These are phyloP conservation scores for Sialis lutaria DNA, from an alignment of 2,888 invertebrate species.

Conservation along the genomic window DNA sequence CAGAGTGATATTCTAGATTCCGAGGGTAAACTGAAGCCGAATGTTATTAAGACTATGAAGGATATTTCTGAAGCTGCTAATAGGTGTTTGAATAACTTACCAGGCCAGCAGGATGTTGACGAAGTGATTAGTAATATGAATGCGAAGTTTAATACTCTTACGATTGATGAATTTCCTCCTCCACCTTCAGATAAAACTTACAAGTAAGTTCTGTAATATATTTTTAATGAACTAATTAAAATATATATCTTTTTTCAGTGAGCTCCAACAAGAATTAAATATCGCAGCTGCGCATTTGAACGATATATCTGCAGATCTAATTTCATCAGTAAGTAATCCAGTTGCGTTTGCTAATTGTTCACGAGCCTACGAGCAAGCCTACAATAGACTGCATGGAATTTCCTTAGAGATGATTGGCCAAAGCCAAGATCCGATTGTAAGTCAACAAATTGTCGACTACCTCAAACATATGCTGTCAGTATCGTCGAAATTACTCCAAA, in stretches of 20 bases:
- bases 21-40: constrained; percentile 36
- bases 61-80: constrained; percentile 43
- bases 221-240: neutral
- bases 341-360: constrained; percentile 54
- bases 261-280: constrained; percentile 72
- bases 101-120: constrained; percentile 90
- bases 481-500: constrained; percentile 68
- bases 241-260: constrained; percentile 26
- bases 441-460: constrained; percentile 68
- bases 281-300: constrained; percentile 70
- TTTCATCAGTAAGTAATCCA: constrained; percentile 54
- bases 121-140: constrained; percentile 68
- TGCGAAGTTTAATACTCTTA: constrained; percentile 54
- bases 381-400: constrained; percentile 57
- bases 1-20: constrained; percentile 53
- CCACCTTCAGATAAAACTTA: constrained; percentile 47
- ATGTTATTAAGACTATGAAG: constrained; percentile 56
- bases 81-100: constrained; percentile 66
- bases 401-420: constrained; percentile 77
- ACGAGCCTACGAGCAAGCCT: constrained; percentile 59
- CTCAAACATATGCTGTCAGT: constrained; percentile 76
- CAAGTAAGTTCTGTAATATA: constrained; percentile 23
- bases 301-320: constrained; percentile 69
- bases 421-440: constrained; percentile 54
- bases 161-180: constrained; percentile 56